These are phyloP conservation scores for Alentia gelatinosa DNA, from an alignment of 2,888 invertebrate genomes.

Conservation along the genomic window DNA sequence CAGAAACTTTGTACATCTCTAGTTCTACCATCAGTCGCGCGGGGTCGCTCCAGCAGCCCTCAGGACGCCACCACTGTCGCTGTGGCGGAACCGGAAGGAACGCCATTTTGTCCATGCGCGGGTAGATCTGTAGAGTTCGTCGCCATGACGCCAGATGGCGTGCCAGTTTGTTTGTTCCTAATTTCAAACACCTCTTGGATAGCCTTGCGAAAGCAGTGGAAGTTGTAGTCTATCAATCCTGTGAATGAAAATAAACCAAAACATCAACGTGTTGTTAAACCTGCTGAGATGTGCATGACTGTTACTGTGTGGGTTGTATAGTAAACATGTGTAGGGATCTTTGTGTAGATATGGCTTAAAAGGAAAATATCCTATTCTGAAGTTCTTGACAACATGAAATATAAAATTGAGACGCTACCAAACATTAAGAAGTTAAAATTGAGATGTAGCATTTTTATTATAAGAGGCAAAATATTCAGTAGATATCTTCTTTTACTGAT, in stretches of 20 bases:
- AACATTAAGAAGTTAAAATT: too few relatives aligned
- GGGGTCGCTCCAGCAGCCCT: not conserved
- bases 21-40: not conserved
- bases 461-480: too few relatives aligned
- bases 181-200: conserved; percentile 96
- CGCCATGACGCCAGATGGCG: not conserved
- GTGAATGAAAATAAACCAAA: conserved; percentile 67
- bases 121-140: not conserved
- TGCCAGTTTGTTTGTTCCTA: conserved; percentile 65
- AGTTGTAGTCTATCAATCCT: conserved; percentile 99
- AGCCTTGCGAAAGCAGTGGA: conserved; percentile 96
- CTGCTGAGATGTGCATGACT: too few relatives aligned
- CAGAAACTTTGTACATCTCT: not conserved
- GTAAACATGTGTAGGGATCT: too few relatives aligned
- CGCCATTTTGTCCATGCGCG: conserved; percentile 26
- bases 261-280: not conserved
- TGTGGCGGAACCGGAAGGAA: not conserved
- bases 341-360: too few relatives aligned
- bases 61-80: not conserved
- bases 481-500: too few relatives aligned
- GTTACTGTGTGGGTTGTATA: too few relatives aligned
- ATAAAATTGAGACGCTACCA: too few relatives aligned
- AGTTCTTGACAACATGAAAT: too few relatives aligned
- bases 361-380: too few relatives aligned
- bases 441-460: too few relatives aligned